Conservation (phyloP, 2,888 invertebrate species). For the Chirona hameri region DNA sequence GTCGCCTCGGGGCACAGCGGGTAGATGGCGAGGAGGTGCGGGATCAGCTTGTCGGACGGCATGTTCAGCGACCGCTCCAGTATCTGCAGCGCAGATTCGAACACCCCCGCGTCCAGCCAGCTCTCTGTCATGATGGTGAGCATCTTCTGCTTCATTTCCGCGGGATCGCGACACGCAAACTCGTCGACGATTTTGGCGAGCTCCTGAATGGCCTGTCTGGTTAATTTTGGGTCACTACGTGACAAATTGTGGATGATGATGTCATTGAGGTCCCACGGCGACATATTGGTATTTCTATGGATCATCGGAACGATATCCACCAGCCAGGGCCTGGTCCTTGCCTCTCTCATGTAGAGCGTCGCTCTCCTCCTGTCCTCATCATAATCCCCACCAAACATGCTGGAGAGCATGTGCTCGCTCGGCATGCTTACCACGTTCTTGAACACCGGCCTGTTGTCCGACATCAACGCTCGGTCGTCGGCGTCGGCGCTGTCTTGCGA, state of each 20-base stretch:
- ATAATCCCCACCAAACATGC: not conserved
- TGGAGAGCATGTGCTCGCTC: not conserved
- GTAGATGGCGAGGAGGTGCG: not conserved
- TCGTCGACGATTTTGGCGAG: not conserved
- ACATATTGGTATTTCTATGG: not conserved
- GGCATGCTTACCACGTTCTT: not conserved
- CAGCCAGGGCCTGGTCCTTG: not conserved
- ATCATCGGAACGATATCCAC: not conserved
- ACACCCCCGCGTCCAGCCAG: not conserved
- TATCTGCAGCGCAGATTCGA: not conserved
- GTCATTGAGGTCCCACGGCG: not conserved
- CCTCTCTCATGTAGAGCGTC: not conserved
- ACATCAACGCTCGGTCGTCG: not conserved
- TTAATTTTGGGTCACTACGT: not conserved
- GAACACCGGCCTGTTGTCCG: not conserved
- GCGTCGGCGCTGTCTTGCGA: not conserved
- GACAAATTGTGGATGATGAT: not conserved
- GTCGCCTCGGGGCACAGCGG: not conserved
- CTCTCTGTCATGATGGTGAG: not conserved
- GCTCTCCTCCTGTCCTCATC: not conserved
- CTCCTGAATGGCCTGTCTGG: not conserved
- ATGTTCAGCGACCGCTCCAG: not conserved
- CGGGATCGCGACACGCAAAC: not conserved
- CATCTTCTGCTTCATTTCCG: not conserved
- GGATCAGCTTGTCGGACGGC: not conserved